Base-by-base conservation (phyloP, 1,140 invertebrate genomes). In the Adelges cooleyi region DNA sequence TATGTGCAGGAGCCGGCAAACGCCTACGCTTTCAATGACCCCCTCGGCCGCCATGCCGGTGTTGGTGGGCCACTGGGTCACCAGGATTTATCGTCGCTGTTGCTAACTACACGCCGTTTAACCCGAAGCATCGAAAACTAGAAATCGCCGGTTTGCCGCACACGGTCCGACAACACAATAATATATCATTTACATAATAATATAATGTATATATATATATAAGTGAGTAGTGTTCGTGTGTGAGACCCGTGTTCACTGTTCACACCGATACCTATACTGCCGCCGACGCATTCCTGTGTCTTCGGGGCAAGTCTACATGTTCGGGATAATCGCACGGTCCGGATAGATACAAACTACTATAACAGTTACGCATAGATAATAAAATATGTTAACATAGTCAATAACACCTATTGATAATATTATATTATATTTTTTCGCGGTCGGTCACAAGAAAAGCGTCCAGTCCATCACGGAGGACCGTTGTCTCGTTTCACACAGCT, bases 21-120 rank as follows among this genome's bases (percentile, higher is more conserved):
- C 54, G 54, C 54, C 38, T 40, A 44, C 54, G 54, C 22, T 20
- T 27, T 38, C 22, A 38, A 22, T 46, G 54, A 59, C 54, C 54
- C 42, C 54, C n/a, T 10, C 2, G 8, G 40, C 17, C 36, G n/a
- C n/a, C n/a, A n/a, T n/a, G n/a, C n/a, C n/a, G n/a, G n/a, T n/a
- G n/a, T n/a, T n/a, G 54, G 42, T 33, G 33, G 52, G 52, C 52
- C 52, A 54, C 54, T 59, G 54, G 54, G 54, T 59, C 54, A 59
- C 40, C n/a, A 27, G 38, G 54, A 59, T 59, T 59, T 59, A 59
- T 59, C 54, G 54, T 29, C n/a, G 25, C 17, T 15, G 54, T 44
- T 27, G 23, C 54, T 56, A 42, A 44, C 36, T 29, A 54, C 52
- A 9, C 27, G 15, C 11, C 8, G 20, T 40, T 40, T 20, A 51